Conservation (phyloP, 2,797 vertebrate genomes). For the Malurus leucopterus region DNA sequence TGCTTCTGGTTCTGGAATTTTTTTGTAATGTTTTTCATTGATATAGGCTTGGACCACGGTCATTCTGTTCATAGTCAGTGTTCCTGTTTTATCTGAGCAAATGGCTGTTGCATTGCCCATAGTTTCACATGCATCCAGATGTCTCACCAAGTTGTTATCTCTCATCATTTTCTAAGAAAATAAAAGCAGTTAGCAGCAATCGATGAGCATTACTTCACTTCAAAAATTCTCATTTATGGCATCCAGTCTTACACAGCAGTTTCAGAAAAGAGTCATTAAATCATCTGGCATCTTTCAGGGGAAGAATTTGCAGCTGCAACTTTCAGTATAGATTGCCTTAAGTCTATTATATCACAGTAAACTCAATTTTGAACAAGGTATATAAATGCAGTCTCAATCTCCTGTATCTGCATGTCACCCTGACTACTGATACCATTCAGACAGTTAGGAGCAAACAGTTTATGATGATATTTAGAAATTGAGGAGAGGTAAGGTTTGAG, state of each 20-base stretch:
- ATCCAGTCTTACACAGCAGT: not conserved
- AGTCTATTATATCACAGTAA: not conserved
- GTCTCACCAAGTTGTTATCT: constrained; percentile 97
- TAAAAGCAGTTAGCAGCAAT: constrained; percentile 20
- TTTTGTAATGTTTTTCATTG: constrained; percentile 89
- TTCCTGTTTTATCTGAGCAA: constrained; percentile 98
- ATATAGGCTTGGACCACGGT: constrained; percentile 92
- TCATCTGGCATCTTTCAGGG: not conserved
- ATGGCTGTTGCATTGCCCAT: constrained; percentile 99
- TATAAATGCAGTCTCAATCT: not conserved
- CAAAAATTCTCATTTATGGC: not conserved
- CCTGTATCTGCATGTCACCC: not conserved
- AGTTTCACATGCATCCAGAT: constrained; percentile 97
- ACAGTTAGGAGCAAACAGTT: not conserved
- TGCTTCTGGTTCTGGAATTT: constrained; percentile 88
- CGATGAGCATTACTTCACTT: not conserved
- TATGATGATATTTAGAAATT: not conserved
- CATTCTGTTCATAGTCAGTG: constrained; percentile 98
- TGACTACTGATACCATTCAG: not conserved
- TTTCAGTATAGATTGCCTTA: not conserved
- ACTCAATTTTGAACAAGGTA: not conserved
- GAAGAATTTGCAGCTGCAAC: not conserved
- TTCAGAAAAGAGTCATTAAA: not conserved
- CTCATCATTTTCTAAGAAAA: constrained; percentile 98
- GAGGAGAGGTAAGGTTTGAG: not conserved